phyloP scores from a whole-genome alignment of 2,797 vertebrate genomes.

The Lagocephalus sceleratus region DNA sequence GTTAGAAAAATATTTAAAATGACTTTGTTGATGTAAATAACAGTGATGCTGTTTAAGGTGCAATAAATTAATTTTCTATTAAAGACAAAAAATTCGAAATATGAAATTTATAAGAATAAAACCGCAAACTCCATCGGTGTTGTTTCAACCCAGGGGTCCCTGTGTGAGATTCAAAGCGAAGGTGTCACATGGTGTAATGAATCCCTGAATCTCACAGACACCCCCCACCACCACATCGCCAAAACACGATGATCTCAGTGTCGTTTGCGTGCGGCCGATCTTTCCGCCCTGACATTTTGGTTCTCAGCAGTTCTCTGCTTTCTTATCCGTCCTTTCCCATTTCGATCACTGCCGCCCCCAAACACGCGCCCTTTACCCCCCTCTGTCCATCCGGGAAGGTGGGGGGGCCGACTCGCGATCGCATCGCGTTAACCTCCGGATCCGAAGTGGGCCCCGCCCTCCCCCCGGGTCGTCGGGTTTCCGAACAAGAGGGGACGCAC shows the following conservation, averaged over 20 bases:
- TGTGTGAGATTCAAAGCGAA: no score
- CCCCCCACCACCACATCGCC: no score
- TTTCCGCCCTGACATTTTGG: conserved; percentile 70
- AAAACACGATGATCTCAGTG: conserved; percentile 49
- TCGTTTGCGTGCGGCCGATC: conserved; percentile 57
- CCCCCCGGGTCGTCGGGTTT: conserved; percentile 12
- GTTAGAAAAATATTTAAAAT: no score
- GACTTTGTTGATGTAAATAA: conserved; percentile 4
- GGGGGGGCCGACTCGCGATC: conserved; percentile 50
- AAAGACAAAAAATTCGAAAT: conserved; percentile 1
- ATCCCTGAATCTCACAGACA: conserved; percentile 21
- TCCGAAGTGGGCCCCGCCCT: conserved; percentile 50
- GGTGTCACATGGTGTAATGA: conserved; percentile 47
- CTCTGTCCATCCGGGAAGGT: conserved; percentile 34
- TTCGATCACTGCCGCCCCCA: conserved; percentile 35
- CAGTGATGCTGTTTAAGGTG: no score
- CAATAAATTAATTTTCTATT: no score
- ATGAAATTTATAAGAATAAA: conserved; percentile 1
- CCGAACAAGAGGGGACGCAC: conserved; percentile 33
- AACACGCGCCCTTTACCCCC: background rate
- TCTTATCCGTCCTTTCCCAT: conserved; percentile 61
- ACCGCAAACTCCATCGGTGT: background rate
- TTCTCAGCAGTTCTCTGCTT: conserved; percentile 66
- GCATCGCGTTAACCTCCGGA: conserved; percentile 62
- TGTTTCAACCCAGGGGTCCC: no score